Conservation (phyloP, 2,113 vertebrate species). For the Halcyon senegalensis region DNA sequence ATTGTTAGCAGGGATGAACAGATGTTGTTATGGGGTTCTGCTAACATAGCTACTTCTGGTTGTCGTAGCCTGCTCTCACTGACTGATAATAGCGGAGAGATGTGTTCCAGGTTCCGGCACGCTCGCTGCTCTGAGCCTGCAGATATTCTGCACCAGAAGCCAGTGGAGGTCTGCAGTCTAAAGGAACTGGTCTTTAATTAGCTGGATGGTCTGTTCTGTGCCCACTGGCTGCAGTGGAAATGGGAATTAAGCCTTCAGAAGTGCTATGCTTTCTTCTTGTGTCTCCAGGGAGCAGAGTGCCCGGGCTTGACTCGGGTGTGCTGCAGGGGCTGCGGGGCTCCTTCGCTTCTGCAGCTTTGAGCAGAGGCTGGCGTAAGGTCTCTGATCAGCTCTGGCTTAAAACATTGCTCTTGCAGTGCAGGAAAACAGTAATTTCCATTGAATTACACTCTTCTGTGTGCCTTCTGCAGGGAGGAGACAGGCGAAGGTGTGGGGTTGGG, state of each 20-base stretch:
- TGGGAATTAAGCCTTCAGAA: not conserved
- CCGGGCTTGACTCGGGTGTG: not conserved
- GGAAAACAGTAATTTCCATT: not conserved
- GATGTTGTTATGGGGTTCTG: not conserved
- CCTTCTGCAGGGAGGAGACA: not conserved
- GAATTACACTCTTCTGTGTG: not conserved
- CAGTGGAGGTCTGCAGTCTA: not conserved
- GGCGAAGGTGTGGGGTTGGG: not conserved
- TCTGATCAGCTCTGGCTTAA: not conserved
- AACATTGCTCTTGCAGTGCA: not conserved
- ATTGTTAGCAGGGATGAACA: not conserved
- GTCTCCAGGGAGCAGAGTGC: not conserved
- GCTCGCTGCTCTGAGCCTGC: not conserved
- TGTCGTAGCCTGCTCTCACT: not conserved
- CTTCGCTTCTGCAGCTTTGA: not conserved
- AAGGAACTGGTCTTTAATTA: conserved; percentile 1
- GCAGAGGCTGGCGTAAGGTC: not conserved
- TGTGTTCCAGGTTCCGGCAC: not conserved
- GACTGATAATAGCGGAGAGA: not conserved
- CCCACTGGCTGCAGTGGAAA: not conserved
- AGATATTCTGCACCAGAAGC: not conserved
- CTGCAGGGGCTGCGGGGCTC: not conserved
- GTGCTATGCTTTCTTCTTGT: fast-evolving
- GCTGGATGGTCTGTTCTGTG: not conserved
- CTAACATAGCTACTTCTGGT: not conserved